Percentiles rank a stretch among this genome's conserved stretches.
Conservation (phyloP, 2,113 vertebrate species). For the Nicator chloris region DNA sequence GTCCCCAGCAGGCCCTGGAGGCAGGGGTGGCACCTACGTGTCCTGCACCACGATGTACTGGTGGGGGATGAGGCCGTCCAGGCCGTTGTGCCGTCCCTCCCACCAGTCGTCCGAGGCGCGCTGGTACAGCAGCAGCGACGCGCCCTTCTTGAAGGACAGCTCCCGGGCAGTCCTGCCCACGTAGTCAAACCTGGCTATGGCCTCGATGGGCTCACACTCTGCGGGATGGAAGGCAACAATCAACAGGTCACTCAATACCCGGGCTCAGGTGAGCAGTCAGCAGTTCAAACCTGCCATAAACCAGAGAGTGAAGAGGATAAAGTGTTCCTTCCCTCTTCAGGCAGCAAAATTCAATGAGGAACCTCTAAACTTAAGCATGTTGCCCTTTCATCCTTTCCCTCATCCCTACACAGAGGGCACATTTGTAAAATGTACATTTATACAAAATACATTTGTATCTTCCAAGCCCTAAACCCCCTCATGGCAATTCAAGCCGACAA, state of each 20-base stretch:
- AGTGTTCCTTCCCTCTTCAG: not conserved
- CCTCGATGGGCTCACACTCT: constrained; percentile 93
- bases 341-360: not conserved
- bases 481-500: not conserved
- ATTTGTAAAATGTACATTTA: no score
- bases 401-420: fast-evolving
- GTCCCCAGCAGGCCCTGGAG: not conserved
- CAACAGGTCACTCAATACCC: not conserved
- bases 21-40: constrained; percentile 74
- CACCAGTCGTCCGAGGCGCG: constrained; percentile 96
- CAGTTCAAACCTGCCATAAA: not conserved
- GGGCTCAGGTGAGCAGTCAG: not conserved
- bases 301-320: fast-evolving
- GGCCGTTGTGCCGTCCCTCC: constrained; percentile 90
- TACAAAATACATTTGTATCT: fast-evolving
- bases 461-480: not conserved
- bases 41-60: constrained; percentile 96
- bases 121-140: constrained; percentile 87
- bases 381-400: not conserved
- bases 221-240: constrained; percentile 53
- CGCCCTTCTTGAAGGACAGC: constrained; percentile 94
- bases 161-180: constrained; percentile 87
- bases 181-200: constrained; percentile 93
- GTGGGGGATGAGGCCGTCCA: constrained; percentile 90
- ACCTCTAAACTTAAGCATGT: not conserved